Evolutionary conservation across 2,797 vertebrate genomes (phyloP).

Genomic region (Xyrichtys novacula): DNA sequence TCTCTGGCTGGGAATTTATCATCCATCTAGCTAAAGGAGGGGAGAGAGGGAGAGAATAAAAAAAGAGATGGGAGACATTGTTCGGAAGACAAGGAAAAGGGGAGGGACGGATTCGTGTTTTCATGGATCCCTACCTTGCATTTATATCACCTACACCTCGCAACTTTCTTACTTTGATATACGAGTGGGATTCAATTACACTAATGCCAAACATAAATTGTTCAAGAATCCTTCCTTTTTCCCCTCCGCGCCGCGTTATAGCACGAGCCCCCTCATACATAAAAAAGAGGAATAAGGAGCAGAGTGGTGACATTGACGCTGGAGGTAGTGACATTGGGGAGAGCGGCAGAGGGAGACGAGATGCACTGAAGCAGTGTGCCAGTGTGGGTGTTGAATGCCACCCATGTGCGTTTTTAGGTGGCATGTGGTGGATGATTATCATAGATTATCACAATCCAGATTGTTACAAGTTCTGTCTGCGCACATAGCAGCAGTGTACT

Average conservation of each 20-base stretch:
- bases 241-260: conserved; percentile 16
- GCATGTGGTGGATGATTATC: conserved; percentile 86
- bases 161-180: conserved; percentile 77
- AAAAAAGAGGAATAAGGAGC: conserved; percentile 74
- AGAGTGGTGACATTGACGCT: conserved; percentile 79
- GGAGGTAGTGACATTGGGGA: conserved; percentile 82
- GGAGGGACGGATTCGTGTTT: conserved; percentile 71
- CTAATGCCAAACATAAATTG: conserved; percentile 85
- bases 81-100: conserved; percentile 71
- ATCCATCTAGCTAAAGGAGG: conserved; percentile 85
- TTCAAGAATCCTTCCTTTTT: conserved; percentile 68
- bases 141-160: conserved; percentile 71
- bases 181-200: conserved; percentile 81
- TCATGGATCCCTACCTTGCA: conserved; percentile 76
- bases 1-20: conserved; percentile 88
- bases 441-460: conserved; percentile 87
- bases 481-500: conserved; percentile 78
- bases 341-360: conserved; percentile 70
- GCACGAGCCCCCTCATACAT: conserved; percentile 61
- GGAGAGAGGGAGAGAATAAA: conserved; percentile 68
- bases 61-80: conserved; percentile 77
- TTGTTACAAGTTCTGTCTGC: conserved; percentile 84
- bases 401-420: conserved; percentile 85
- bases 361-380: conserved; percentile 71
- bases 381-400: conserved; percentile 81